Conservation (phyloP, 2,888 invertebrate genomes). For the Melieria omissa region DNA sequence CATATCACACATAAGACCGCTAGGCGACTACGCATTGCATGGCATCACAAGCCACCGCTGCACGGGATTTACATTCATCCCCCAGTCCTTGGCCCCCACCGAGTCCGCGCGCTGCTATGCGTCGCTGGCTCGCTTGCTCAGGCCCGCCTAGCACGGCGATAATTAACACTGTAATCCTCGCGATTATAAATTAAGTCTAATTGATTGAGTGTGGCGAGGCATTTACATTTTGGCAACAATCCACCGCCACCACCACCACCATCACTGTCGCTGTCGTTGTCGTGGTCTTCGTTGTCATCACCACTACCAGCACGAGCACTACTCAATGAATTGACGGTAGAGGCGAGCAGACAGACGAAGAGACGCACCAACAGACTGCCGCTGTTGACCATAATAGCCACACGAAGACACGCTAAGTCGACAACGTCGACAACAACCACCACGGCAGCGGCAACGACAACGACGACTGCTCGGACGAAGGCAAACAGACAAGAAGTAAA, state of each 20-base stretch:
- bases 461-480: slow-evolving; percentile 7
- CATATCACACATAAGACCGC: too few relatives aligned
- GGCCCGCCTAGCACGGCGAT: slow-evolving; percentile 41
- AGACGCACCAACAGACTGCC: background rate
- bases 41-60: too few relatives aligned
- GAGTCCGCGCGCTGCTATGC: background rate
- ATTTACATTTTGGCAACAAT: slow-evolving; percentile 47
- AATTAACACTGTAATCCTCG: slow-evolving; percentile 54
- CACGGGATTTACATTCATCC: too few relatives aligned
- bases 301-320: background rate
- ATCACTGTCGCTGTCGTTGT: background rate
- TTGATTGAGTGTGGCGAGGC: slow-evolving; percentile 50
- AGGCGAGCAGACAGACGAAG: slow-evolving; percentile 3
- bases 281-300: background rate
- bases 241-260: slow-evolving; percentile 25
- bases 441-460: slow-evolving; percentile 19
- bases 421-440: slow-evolving; percentile 15
- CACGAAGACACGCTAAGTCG: background rate
- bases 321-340: background rate
- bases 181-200: slow-evolving; percentile 54
- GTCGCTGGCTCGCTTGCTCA: slow-evolving; percentile 40
- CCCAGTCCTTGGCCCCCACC: background rate
- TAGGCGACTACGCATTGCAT: too few relatives aligned
- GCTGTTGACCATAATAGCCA: background rate
- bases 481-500: too few relatives aligned